Evolutionary conservation across 2,797 vertebrate species (phyloP), one percentile per base, ranked within the genome.

Genomic region (Sparidentex hasta): DNA sequence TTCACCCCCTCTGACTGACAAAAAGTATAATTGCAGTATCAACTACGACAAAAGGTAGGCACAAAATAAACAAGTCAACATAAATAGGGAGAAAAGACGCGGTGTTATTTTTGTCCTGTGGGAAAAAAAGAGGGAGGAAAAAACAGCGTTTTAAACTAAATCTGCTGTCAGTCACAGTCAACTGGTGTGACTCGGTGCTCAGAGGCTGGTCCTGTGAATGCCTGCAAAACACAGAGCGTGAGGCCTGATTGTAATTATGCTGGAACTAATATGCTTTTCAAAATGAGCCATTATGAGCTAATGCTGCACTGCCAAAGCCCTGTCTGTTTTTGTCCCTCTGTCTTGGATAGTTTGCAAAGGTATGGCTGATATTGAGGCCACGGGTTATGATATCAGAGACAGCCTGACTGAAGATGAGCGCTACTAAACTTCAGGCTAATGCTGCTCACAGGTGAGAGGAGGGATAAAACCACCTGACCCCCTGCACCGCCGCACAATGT

Each of bases 221-320:
- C 91, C 89, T 95, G 92, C 90, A 93, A 95, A 95, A 94, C 91
- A 94, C 90, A 82, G 88, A 94, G 94, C 90, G 84, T 87, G 90
- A 95, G 95, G 94, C 93, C 94, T 93, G 94, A 95, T 96, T 95
- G 95, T 95, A 94, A 96, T 95, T 96, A 96, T 95, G 94, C 95
- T 96, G 95, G 95, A 96, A 96, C 95, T 96, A 96, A 96, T 95
- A 94, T 94, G 95, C 95, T 96, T 96, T 95, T 95, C 94, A 94
- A 95, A 96, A 96, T 94, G 94, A 95, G 95, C 94, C 95, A 95
- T 96, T 96, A 96, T 95, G 95, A 95, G 94, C 94, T 95, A 95
- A 95, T 95, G 94, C 94, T 92, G 93, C 92, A 90, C 93, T 94
- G 94, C 93, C 92, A 94, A 94, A 95, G 93, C 93, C 92, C 93